Percentiles rank a stretch among this genome's conserved stretches.
Conservation (phyloP, 2,797 vertebrate genomes). For the Tympanoctomys barrerae region DNA sequence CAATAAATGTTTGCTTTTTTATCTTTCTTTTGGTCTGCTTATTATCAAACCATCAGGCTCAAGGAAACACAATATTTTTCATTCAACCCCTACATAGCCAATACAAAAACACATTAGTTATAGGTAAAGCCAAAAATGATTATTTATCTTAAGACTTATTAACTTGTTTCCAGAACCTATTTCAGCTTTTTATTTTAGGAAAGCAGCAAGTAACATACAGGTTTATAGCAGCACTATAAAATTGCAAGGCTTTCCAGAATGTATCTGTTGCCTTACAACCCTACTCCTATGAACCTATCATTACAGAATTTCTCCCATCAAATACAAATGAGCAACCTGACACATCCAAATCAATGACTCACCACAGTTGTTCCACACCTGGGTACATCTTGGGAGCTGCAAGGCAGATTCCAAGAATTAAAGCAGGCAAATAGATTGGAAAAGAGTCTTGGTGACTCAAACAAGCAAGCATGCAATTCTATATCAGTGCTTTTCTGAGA, state of each 20-base stretch:
- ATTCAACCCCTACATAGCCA: not conserved
- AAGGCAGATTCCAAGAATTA: not conserved
- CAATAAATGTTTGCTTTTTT: not conserved
- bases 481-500: not conserved
- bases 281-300: not conserved
- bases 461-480: not conserved
- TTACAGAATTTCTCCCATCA: not conserved
- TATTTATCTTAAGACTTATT: not conserved
- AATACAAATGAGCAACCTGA: not conserved
- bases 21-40: slow-evolving; percentile 5
- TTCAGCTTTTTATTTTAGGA: slow-evolving; percentile 8
- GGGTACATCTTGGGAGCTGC: not conserved
- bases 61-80: not conserved
- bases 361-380: not conserved
- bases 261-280: not conserved
- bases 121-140: slow-evolving; percentile 6
- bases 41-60: not conserved
- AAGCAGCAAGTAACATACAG: not conserved
- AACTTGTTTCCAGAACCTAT: not conserved
- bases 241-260: not conserved
- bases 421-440: not conserved
- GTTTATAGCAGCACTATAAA: not conserved
- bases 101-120: not conserved
- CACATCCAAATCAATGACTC: not conserved
- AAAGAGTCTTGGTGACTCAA: not conserved